Evolutionary conservation across 2,888 invertebrate genomes (phyloP).

Genomic region (Nephrotoma flavescens): DNA sequence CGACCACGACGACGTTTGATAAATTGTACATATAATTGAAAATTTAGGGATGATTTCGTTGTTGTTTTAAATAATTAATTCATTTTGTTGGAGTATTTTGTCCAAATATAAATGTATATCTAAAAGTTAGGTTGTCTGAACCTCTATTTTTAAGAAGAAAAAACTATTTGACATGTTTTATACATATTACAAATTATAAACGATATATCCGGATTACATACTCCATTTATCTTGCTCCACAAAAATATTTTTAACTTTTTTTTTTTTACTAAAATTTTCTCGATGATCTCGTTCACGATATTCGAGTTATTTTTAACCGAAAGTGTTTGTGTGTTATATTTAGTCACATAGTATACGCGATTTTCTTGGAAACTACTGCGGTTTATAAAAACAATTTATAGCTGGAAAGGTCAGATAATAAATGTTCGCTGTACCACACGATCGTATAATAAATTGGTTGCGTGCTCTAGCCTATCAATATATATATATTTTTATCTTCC

Average conservation of each 20-base stretch:
- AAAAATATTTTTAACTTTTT: background rate
- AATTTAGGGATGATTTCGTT: background rate
- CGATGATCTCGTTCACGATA: background rate
- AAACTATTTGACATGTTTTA: background rate
- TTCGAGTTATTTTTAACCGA: background rate
- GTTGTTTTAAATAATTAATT: background rate
- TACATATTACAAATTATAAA: background rate
- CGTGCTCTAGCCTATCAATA: background rate
- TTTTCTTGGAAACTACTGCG: background rate
- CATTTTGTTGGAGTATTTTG: background rate
- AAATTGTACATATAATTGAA: background rate
- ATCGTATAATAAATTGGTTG: background rate
- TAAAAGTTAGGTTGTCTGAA: background rate
- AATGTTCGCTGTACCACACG: background rate
- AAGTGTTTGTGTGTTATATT: background rate
- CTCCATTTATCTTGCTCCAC: background rate
- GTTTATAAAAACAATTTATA: background rate
- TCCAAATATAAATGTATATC: background rate
- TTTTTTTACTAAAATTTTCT: background rate
- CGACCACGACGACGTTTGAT: background rate
- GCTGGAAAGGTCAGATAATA: background rate
- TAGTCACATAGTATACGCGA: background rate
- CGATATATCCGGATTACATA: background rate
- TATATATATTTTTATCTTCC: background rate
- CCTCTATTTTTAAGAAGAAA: background rate